Conservation (phyloP, 64 coral and sea anemone genomes). For the Platygyra sinensis region DNA sequence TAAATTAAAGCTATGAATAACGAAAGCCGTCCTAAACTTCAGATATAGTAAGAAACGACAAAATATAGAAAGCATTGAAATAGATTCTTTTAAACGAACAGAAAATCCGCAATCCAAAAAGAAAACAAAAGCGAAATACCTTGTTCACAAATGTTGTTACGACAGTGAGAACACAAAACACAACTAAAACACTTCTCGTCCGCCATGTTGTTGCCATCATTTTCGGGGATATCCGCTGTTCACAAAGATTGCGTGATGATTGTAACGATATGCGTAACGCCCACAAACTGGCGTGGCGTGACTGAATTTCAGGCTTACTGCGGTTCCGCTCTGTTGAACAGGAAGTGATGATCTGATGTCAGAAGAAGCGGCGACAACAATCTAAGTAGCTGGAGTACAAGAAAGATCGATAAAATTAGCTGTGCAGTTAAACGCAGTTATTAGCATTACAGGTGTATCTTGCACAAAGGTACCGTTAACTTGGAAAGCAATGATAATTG, state of each 20-base stretch:
- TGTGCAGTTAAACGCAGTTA: no score
- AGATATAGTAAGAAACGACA: not conserved
- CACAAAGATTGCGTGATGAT: not conserved
- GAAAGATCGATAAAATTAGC: not conserved
- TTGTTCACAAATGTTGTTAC: conserved; percentile 82
- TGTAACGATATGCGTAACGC: no score
- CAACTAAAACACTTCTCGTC: conserved; percentile 17
- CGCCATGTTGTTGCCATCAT: conserved; percentile 78
- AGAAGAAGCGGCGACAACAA: no score
- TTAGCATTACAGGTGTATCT: no score
- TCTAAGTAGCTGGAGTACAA: not conserved
- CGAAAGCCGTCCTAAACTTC: no score
- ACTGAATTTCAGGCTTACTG: not conserved
- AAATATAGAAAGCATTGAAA: no score
- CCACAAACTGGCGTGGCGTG: not conserved
- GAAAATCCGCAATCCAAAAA: not conserved
- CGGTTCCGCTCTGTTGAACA: not conserved
- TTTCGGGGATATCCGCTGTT: not conserved
- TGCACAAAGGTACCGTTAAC: no score
- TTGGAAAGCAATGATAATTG: no score
- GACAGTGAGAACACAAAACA: conserved; percentile 47
- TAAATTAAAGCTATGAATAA: no score
- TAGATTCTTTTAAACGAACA: not conserved
- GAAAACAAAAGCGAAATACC: conserved; percentile 17
- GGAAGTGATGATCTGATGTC: not conserved